Evolutionary conservation across 2,888 invertebrate genomes (phyloP).

Genomic region (Siphlonurus alternatus): DNA sequence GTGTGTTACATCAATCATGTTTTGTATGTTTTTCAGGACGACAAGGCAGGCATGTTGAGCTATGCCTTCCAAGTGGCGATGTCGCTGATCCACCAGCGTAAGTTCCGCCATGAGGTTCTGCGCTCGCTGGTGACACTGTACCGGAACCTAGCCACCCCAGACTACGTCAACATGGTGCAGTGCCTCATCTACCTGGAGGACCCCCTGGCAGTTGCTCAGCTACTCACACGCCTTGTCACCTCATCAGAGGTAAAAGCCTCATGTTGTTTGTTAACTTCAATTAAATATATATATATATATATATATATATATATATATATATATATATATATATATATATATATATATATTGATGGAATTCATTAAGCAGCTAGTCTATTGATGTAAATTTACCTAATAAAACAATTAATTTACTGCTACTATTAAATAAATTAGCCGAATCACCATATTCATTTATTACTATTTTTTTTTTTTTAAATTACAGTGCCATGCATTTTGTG

Average conservation of each 20-base stretch:
- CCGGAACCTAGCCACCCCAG: slow-evolving; percentile 72
- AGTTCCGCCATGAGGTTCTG: slow-evolving; percentile 81
- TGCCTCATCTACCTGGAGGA: slow-evolving; percentile 94
- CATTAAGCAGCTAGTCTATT: no score
- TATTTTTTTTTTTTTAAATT: no score
- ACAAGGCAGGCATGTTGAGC: slow-evolving; percentile 73
- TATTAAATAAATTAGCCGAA: no score
- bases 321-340: neutral
- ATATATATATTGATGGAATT: no score
- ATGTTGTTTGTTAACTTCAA: neutral
- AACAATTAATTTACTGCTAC: no score
- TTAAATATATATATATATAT: no score
- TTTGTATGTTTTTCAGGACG: no score
- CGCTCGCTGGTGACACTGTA: slow-evolving; percentile 80
- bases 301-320: neutral
- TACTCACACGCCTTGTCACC: slow-evolving; percentile 74
- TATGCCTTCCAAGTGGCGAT: slow-evolving; percentile 95
- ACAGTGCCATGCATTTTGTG: no score
- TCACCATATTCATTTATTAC: no score
- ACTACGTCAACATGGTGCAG: slow-evolving; percentile 97
- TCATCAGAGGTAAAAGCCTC: slow-evolving; percentile 37
- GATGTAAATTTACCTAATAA: no score
- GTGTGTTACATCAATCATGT: no score
- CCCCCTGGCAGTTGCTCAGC: slow-evolving; percentile 79
- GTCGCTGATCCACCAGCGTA: slow-evolving; percentile 87